phyloP scores from a whole-genome alignment of 2,113 vertebrate genomes.

The Thamnaconus septentrionalis region DNA sequence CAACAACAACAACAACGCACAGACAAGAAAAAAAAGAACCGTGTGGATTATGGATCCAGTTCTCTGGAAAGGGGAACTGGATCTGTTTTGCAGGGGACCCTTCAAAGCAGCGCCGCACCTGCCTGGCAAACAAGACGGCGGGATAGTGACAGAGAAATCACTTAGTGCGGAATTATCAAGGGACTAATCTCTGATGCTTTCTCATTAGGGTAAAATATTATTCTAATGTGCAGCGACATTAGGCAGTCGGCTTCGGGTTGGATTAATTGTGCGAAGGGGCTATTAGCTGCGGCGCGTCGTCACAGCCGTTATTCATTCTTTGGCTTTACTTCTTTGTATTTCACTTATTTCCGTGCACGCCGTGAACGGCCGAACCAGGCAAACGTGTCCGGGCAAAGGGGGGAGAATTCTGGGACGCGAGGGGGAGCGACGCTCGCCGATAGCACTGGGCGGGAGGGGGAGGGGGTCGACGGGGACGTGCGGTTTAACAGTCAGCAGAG shows the following conservation, averaged over 20 bases:
- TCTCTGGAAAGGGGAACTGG: neutral
- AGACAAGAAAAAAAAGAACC: constrained; percentile 23
- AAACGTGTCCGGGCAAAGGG: too few species aligned
- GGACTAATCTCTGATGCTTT: constrained; percentile 38
- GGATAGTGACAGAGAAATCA: constrained; percentile 29
- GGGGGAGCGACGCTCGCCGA: too few species aligned
- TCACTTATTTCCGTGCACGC: too few species aligned
- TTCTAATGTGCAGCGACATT: constrained; percentile 35
- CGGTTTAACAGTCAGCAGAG: constrained; percentile 38
- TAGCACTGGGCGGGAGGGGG: too few species aligned
- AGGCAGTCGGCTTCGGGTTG: constrained; percentile 15
- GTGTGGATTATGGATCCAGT: constrained; percentile 32
- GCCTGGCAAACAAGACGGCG: constrained; percentile 25
- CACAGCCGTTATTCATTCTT: neutral
- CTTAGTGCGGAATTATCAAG: constrained; percentile 33
- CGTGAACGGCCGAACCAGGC: too few species aligned
- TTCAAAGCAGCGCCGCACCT: constrained; percentile 43
- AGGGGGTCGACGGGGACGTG: constrained; percentile 11
- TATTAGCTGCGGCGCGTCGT: neutral
- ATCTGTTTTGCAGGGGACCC: constrained; percentile 9
- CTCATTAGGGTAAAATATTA: constrained; percentile 41
- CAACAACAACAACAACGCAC: constrained; percentile 54
- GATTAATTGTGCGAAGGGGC: constrained; percentile 37
- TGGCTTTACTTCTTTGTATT: too few species aligned
- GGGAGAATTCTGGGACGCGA: too few species aligned